Percentiles rank a stretch among this genome's conserved stretches.
Evolutionary conservation across 2,888 invertebrate genomes (phyloP).

Genomic region (Stenurella melanura): DNA sequence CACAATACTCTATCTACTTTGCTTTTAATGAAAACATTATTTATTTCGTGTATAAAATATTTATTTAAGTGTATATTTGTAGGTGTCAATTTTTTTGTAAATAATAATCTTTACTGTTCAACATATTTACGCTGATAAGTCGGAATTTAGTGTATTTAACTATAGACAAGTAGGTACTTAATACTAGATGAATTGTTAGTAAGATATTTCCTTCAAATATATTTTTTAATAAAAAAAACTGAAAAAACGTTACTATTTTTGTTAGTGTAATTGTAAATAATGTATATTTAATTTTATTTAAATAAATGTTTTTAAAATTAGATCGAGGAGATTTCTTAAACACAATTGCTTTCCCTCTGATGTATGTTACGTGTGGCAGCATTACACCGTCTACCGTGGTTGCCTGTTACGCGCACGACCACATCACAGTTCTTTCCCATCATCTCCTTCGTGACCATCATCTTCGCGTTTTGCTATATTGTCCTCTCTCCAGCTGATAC

Average conservation of each 20-base stretch:
- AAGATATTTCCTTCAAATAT: conserved; percentile 19
- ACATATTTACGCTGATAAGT: neutral
- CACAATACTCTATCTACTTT: conserved; percentile 9
- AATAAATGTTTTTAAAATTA: conserved; percentile 43
- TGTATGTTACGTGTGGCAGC: too few species aligned
- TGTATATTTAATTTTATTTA: conserved; percentile 48
- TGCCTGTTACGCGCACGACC: too few species aligned
- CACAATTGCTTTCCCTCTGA: too few species aligned
- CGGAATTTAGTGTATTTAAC: neutral
- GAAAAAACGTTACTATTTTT: conserved; percentile 23
- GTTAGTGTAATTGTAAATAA: conserved; percentile 37
- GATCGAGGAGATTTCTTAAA: neutral
- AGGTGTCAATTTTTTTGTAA: conserved; percentile 25
- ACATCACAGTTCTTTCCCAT: too few species aligned
- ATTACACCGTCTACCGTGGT: too few species aligned
- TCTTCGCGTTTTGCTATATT: too few species aligned
- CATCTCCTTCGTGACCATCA: too few species aligned
- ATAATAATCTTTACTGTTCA: neutral
- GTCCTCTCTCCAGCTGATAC: too few species aligned
- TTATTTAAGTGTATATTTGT: conserved; percentile 39
- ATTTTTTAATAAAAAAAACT: conserved; percentile 30
- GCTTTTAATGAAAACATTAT: conserved; percentile 29
- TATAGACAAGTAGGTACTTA: conserved; percentile 32
- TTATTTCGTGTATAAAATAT: conserved; percentile 37
- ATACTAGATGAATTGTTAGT: conserved; percentile 23